A percentile compares a stretch with the other conserved stretches of the same genome.
phyloP scores from a whole-genome alignment of 2,797 vertebrate genomes.

The Characodon lateralis region DNA sequence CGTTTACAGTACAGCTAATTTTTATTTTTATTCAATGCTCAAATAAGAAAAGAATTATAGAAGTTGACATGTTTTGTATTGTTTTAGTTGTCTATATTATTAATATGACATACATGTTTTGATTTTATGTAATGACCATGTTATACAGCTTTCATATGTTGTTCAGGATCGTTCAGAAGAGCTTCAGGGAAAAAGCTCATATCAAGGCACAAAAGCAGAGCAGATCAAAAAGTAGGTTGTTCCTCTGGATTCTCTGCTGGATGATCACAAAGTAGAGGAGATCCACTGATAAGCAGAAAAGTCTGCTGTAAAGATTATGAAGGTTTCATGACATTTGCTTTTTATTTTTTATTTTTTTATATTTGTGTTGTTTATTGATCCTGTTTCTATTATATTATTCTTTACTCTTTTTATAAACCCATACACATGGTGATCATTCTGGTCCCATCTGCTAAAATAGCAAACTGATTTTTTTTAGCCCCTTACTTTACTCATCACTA shows the following conservation, averaged over 20 bases:
- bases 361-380: neutral
- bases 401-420: neutral
- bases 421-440: neutral
- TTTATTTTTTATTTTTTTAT: neutral
- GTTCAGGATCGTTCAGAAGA: neutral
- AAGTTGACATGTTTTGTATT: neutral
- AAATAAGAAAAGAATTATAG: neutral
- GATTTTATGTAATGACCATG: neutral
- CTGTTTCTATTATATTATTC: neutral
- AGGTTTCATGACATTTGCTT: neutral
- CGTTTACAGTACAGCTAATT: too few relatives aligned
- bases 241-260: neutral
- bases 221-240: neutral
- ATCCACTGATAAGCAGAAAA: neutral
- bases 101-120: neutral
- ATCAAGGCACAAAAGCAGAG: neutral
- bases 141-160: neutral
- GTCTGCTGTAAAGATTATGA: neutral
- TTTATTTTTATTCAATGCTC: neutral
- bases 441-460: neutral
- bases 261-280: neutral
- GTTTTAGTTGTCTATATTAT: neutral
- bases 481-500: neutral
- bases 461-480: neutral
- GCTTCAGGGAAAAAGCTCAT: neutral